These are phyloP conservation scores for Branchellion lobata DNA, from an alignment of 2,888 invertebrate genomes.

Conservation along the genomic window DNA sequence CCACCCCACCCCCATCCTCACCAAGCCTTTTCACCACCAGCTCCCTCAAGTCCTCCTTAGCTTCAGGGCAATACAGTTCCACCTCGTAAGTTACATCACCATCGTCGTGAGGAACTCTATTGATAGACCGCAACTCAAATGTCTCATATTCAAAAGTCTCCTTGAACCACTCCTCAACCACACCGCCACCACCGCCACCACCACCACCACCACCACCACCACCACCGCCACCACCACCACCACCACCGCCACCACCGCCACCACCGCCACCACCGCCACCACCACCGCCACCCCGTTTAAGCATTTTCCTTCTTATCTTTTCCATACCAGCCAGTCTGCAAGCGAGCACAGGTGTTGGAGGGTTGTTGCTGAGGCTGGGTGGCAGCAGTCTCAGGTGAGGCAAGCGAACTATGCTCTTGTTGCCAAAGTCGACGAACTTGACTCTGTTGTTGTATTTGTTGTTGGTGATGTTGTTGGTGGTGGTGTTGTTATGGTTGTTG, in stretches of 20 bases:
- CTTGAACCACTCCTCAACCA: neutral
- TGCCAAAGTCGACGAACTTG: slow-evolving; percentile 50
- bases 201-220: neutral
- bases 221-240: too few relatives aligned
- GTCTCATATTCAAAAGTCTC: neutral
- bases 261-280: neutral
- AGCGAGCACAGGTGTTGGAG: neutral
- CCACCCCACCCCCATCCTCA: neutral
- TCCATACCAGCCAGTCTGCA: neutral
- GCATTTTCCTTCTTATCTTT: neutral
- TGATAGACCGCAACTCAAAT: neutral
- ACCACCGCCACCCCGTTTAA: too few relatives aligned
- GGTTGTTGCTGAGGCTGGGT: neutral
- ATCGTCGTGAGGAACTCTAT: neutral
- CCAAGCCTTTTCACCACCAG: neutral
- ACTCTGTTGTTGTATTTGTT: too few relatives aligned
- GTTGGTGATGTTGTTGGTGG: too few relatives aligned
- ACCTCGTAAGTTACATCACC: neutral
- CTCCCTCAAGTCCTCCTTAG: neutral
- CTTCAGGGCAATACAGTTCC: neutral
- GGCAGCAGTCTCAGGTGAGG: neutral
- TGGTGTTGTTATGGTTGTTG: too few relatives aligned
- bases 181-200: neutral
- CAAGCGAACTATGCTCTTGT: neutral
- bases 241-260: neutral